Evolutionary conservation across 1,140 invertebrate species (phyloP), one percentile per base, ranked within the genome.

Genomic region (Eupeodes corollae): DNA sequence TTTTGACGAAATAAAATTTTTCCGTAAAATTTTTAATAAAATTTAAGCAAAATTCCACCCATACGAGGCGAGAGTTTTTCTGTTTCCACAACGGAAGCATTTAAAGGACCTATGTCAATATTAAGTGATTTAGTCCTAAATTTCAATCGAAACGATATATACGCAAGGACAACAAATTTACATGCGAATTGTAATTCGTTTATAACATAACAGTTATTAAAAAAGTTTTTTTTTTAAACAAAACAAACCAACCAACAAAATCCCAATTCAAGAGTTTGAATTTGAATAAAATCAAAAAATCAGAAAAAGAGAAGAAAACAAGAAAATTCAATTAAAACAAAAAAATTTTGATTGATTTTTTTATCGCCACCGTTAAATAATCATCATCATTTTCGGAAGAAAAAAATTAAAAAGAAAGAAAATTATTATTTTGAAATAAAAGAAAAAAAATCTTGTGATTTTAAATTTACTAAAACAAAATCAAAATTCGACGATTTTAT

Each of bases 151-250:
- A 66, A 66, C 51, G 47, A 53, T 21, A 52, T 48, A 19, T 35
- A 34, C 31, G 58, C 59, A 42, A 49, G 48, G 37, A 51, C 63
- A 49, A 58, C 51, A 44, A 56, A 66, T 57, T 66, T 63, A 51
- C 47, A 59, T 58, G 60, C 61, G 51, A 51, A 62, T 55, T 58
- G 63, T 58, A 63, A 66, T 59, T 66, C 63, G 33, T 63, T 63
- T 51, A 63, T 63, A 63, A 63, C 60, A 63, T 63, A 61, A 61
- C 59, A 58, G 45, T 45, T 35, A 26, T n/a, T n/a, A n/a, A n/a
- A n/a, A n/a, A n/a, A n/a, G 16, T n/a, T 33, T 21, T n/a, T 3
- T 45, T 18, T 6, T 15, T 19, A 45, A 35, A 21, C 16, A 45
- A 18, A 34, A 18, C 3, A 37, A n/a, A 14, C 35, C 33, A 9